Evolutionary conservation across 2,888 invertebrate genomes (phyloP).

Genomic region (Teinopalpus imperialis): DNA sequence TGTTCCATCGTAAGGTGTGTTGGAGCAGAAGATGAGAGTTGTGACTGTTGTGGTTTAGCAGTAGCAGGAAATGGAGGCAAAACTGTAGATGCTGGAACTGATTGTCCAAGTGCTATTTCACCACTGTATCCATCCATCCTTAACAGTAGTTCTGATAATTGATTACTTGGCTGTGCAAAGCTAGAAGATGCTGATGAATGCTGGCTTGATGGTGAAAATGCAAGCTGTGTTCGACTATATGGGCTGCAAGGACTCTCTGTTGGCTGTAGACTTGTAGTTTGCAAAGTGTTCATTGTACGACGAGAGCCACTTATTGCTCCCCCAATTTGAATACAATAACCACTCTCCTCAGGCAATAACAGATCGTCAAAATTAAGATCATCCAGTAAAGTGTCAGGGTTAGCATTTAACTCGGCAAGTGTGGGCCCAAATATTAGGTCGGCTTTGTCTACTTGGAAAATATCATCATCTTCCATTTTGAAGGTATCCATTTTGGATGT

Average conservation of each 20-base stretch:
- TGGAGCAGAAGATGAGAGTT: conserved; percentile 93
- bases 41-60: conserved; percentile 75
- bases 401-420: conserved; percentile 92
- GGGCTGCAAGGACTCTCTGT: conserved; percentile 78
- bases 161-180: conserved; percentile 68
- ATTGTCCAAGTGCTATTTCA: conserved; percentile 83
- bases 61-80: conserved; percentile 68
- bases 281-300: conserved; percentile 43
- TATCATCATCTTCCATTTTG: conserved; percentile 94
- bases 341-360: conserved; percentile 86
- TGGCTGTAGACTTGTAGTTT: conserved; percentile 47
- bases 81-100: conserved; percentile 83
- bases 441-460: conserved; percentile 93
- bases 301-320: conserved; percentile 72
- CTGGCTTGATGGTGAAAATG: conserved; percentile 86
- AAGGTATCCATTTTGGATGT: conserved; percentile 82
- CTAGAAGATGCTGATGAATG: conserved; percentile 81
- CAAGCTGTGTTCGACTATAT: conserved; percentile 68
- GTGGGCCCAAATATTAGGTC: conserved; percentile 93
- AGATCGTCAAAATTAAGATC: conserved; percentile 94
- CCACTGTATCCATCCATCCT: conserved; percentile 83
- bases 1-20: conserved; percentile 91
- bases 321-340: conserved; percentile 77
- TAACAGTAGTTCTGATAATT: conserved; percentile 85
- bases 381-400: conserved; percentile 90